Evolutionary conservation across 2,888 invertebrate genomes (phyloP), one percentile per base, ranked within the genome.

Genomic region (Timema cristinae): DNA sequence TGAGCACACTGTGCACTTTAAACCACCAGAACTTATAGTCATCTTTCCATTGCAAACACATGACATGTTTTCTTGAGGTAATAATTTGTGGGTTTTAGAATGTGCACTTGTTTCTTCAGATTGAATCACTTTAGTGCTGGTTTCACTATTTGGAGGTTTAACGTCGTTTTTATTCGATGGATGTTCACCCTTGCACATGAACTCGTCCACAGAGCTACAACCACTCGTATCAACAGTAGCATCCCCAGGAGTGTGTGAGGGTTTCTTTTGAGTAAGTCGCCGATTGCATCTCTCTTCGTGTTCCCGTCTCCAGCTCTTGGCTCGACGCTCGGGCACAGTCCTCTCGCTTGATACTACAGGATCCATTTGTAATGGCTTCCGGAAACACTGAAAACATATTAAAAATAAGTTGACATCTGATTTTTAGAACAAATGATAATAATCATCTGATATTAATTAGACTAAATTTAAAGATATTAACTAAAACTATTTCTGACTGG

Each of bases 251-350:
- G 47, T 61, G 5, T 61, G 61, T 61, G 61, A 61, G 13, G 7
- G 50, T 50, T 69, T 69, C 15, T 69, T 69, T n/a, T 15, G 63
- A 50, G 51, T 50, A 32, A 48, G 48, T 52, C 67, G 69, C 32
- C 74, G 50, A 13, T 67, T 52, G 13, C 73, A 68, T 13, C 69
- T 51, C 56, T 75, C 75, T 61, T 74, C 74, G 48, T 74, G 71
- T 32, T 75, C 72, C 32, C 74, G 68, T 54, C 70, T 73, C 75
- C 75, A 75, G 63, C 75, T 75, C 51, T 74, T 74, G 59, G 73
- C 72, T 56, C 71, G 68, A 50, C 71, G 68, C 48, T 73, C 73
- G 47, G 71, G 68, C 48, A 69, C 66, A 6, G 66, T n/a, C 13
- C 61, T 59, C 11, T 66, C 68, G 48, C 70, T 48, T 47, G 68